phyloP scores from a whole-genome alignment of 2,797 vertebrate genomes.

The Xerus rutilus region DNA sequence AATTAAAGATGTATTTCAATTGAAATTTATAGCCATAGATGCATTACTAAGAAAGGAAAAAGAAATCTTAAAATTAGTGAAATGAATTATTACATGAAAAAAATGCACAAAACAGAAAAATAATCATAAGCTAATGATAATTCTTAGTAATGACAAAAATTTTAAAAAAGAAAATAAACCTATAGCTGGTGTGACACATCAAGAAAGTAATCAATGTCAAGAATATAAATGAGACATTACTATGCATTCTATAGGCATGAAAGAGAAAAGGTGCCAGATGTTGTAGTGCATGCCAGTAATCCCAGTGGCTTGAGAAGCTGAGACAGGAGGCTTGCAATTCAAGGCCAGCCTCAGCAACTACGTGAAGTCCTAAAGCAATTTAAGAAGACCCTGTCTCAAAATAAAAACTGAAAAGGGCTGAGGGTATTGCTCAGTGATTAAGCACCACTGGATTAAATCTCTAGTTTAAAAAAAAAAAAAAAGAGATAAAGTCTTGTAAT shows the following conservation, averaged over 20 bases:
- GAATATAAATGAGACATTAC: neutral
- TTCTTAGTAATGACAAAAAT: neutral
- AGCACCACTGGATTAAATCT: too few species aligned
- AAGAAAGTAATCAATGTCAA: neutral
- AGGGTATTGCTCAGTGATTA: too few species aligned
- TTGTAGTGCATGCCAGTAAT: too few species aligned
- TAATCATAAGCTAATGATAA: neutral
- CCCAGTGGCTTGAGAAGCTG: too few species aligned
- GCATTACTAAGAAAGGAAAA: neutral
- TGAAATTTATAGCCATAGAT: too few species aligned
- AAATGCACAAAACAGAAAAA: neutral
- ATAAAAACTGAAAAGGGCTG: too few species aligned
- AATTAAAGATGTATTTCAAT: too few species aligned
- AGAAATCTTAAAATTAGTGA: neutral
- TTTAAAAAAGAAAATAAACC: neutral
- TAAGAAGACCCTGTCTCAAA: too few species aligned
- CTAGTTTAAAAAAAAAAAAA: neutral
- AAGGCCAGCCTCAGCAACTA: too few species aligned
- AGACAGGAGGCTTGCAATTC: too few species aligned
- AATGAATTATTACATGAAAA: neutral
- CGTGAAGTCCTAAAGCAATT: too few species aligned
- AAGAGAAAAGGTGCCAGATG: neutral
- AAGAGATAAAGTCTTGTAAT: too few species aligned
- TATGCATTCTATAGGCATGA: neutral
- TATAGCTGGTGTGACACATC: neutral